Conservation (phyloP, 2,797 vertebrate genomes). For the Hippopotamyrus pictus region DNA sequence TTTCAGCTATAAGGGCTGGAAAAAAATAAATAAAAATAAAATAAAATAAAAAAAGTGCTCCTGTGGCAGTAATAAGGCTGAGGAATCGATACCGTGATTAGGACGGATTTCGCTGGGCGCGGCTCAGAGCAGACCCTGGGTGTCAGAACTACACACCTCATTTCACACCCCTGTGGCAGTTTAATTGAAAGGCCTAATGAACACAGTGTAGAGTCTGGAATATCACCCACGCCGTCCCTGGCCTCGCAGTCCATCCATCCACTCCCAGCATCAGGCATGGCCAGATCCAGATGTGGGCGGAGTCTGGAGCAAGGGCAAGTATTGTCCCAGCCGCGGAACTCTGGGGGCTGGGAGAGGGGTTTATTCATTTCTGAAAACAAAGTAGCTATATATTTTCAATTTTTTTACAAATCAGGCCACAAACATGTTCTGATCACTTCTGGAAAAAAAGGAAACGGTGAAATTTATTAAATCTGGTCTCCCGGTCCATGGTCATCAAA, state of each 20-base stretch:
- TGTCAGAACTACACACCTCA: slow-evolving; percentile 36
- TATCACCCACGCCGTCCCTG: neutral
- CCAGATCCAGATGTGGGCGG: neutral
- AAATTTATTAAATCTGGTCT: neutral
- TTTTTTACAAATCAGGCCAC: neutral
- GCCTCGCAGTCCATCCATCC: neutral
- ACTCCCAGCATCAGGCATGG: neutral
- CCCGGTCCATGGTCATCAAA: neutral
- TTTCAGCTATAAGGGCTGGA: slow-evolving; percentile 45
- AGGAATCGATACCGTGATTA: slow-evolving; percentile 58
- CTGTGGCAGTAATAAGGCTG: slow-evolving; percentile 52
- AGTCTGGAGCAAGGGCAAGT: neutral
- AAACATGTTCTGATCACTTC: neutral
- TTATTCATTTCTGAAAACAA: neutral
- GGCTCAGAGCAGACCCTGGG: slow-evolving; percentile 35
- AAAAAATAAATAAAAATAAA: slow-evolving; percentile 8
- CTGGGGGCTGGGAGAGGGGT: neutral
- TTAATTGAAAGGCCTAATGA: slow-evolving; percentile 48
- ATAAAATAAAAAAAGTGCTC: neutral
- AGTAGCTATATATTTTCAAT: neutral
- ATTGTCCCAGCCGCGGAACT: neutral
- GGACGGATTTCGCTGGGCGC: slow-evolving; percentile 39
- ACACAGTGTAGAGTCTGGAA: slow-evolving; percentile 26
- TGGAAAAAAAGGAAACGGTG: neutral
- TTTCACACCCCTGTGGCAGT: slow-evolving; percentile 47